Evolutionary conservation across 1,140 invertebrate species (phyloP).

Genomic region (Drosophila leontia): DNA sequence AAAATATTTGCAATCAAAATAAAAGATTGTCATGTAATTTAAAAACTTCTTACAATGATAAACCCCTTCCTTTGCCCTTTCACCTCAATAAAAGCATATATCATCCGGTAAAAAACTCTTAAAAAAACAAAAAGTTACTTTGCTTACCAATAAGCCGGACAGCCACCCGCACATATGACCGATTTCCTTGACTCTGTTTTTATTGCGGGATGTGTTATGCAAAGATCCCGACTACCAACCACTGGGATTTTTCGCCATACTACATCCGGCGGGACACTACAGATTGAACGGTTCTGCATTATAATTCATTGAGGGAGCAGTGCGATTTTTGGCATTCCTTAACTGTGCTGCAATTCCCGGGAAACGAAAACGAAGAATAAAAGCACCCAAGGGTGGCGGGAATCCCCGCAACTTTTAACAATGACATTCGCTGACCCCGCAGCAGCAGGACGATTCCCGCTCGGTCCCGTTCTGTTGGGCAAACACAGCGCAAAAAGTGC

Average conservation of each 20-base stretch:
- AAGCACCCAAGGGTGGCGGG: constrained; percentile 4
- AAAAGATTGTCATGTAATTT: too few species aligned
- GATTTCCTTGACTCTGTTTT: constrained; percentile 13
- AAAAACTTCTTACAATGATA: neutral
- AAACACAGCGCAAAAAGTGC: constrained; percentile 44
- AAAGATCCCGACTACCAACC: constrained; percentile 16
- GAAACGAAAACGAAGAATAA: constrained; percentile 3
- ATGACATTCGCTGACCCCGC: constrained; percentile 53
- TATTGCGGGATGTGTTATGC: constrained; percentile 10
- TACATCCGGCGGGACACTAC: constrained; percentile 45
- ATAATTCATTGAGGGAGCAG: constrained; percentile 69
- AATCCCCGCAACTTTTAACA: constrained; percentile 59
- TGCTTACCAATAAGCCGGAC: constrained; percentile 31
- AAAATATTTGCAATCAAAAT: too few species aligned
- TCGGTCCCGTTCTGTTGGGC: neutral
- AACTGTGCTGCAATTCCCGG: constrained; percentile 20
- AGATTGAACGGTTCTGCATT: constrained; percentile 71
- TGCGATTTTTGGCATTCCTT: constrained; percentile 67
- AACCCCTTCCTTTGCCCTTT: neutral
- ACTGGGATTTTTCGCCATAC: neutral
- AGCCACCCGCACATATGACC: constrained; percentile 10
- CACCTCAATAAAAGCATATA: constrained; percentile 8
- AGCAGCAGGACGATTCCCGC: neutral
- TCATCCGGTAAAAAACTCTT: neutral
- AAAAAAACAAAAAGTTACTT: constrained; percentile 28